phyloP scores from a whole-genome alignment of 1,140 invertebrate species.

The Drosophila sechellia region DNA sequence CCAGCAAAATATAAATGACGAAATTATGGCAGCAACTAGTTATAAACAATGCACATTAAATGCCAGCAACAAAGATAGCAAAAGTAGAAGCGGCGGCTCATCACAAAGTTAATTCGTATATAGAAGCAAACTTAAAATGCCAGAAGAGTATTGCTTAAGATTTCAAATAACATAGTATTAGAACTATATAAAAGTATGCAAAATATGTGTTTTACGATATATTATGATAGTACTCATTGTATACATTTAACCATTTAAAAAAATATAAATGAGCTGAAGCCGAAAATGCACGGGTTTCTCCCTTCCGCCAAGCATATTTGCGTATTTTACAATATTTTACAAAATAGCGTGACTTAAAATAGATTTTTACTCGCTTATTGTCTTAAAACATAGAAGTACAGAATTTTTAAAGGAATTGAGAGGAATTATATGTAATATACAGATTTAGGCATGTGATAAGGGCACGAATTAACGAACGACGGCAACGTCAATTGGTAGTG shows the following conservation, averaged over 20 bases:
- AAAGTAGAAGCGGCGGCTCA: slow-evolving; percentile 3
- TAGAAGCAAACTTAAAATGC: background rate
- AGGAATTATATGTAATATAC: slow-evolving; percentile 23
- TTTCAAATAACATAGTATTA: background rate
- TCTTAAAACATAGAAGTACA: background rate
- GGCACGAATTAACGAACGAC: slow-evolving; percentile 5
- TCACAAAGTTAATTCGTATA: slow-evolving; percentile 8
- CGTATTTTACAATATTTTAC: too few species aligned
- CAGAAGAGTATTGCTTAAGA: background rate
- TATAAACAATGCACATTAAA: slow-evolving; percentile 74
- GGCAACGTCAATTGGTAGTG: background rate
- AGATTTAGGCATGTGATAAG: slow-evolving; percentile 5
- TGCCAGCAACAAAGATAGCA: slow-evolving; percentile 45
- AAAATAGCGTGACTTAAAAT: background rate
- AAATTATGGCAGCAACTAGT: slow-evolving; percentile 67
- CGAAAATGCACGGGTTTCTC: too few species aligned
- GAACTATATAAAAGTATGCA: background rate
- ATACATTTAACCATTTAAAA: too few species aligned
- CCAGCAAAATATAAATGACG: slow-evolving; percentile 69
- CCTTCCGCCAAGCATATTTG: too few species aligned
- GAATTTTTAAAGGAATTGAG: background rate
- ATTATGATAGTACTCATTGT: too few species aligned
- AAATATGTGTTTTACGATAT: background rate
- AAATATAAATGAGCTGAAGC: too few species aligned
- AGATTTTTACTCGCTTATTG: background rate